A percentile compares a stretch with the other conserved stretches of the same genome.
Evolutionary conservation across 1,140 invertebrate species (phyloP).

Genomic region (Chironomus tepperi): DNA sequence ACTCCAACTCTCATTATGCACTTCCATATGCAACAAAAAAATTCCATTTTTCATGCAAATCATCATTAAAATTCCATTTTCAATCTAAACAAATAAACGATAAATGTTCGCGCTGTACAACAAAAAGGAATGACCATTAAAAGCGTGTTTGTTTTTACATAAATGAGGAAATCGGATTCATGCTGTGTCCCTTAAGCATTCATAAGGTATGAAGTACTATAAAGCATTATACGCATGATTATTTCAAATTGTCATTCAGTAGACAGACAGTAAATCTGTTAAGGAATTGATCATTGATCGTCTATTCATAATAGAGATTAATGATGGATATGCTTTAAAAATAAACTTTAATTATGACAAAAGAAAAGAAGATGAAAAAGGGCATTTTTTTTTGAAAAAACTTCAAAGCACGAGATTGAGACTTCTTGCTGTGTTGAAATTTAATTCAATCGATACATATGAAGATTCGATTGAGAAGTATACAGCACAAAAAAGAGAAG

Average conservation of each 20-base stretch:
- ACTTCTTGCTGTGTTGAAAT: conserved; percentile 6
- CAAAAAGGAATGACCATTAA: background rate
- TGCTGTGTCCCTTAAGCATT: background rate
- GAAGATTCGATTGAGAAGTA: background rate
- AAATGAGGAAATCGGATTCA: background rate
- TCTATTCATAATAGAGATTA: background rate
- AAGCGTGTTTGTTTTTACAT: background rate
- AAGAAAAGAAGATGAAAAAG: background rate
- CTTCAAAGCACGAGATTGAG: background rate
- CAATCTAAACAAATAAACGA: background rate
- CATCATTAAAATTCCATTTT: too few relatives aligned
- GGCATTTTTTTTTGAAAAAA: too few relatives aligned
- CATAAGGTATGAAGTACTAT: background rate
- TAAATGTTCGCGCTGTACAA: background rate
- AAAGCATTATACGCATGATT: too few relatives aligned
- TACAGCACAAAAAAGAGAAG: background rate
- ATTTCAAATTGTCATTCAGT: conserved; percentile 1
- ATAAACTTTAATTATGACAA: background rate
- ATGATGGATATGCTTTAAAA: background rate
- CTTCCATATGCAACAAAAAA: too few relatives aligned
- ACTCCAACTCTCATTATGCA: too few relatives aligned
- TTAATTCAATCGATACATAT: background rate
- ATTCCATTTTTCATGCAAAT: too few relatives aligned
- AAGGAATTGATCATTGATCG: background rate
- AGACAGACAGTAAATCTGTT: background rate